Conservation (phyloP, 1,140 invertebrate species). For the Panagrolaimus sp. region DNA sequence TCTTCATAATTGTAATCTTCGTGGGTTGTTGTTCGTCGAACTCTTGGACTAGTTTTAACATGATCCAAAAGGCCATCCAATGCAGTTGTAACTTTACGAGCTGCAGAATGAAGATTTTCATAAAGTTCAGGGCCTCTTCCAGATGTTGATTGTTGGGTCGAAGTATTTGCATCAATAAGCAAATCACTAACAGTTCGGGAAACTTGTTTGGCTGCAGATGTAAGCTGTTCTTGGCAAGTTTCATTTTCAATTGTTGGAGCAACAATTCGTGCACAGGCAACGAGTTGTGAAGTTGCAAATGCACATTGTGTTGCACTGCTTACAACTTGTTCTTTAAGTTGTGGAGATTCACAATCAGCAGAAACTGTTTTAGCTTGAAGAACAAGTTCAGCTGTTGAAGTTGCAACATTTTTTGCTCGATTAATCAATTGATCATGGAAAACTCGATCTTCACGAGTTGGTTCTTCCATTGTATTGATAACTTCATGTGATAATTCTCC, state of each 20-base stretch:
- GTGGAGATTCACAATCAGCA: conserved; percentile 71
- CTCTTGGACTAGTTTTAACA: conserved; percentile 67
- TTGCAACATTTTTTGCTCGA: conserved; percentile 53
- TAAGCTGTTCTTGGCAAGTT: conserved; percentile 85
- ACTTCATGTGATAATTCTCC: conserved; percentile 91
- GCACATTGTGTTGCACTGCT: conserved; percentile 87
- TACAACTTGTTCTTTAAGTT: conserved; percentile 67
- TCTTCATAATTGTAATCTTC: conserved; percentile 57
- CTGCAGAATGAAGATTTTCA: conserved; percentile 75
- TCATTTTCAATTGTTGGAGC: conserved; percentile 75
- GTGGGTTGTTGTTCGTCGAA: conserved; percentile 57
- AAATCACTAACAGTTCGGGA: conserved; percentile 82
- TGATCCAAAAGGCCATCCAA: conserved; percentile 84
- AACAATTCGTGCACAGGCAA: conserved; percentile 86
- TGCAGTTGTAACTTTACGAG: conserved; percentile 78
- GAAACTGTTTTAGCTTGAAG: conserved; percentile 70
- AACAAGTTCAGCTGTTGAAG: conserved; percentile 67
- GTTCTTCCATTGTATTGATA: conserved; percentile 87
- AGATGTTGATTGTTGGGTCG: conserved; percentile 60
- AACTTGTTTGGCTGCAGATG: conserved; percentile 84
- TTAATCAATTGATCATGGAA: conserved; percentile 58
- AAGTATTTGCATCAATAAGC: conserved; percentile 73
- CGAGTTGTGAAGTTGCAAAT: conserved; percentile 88
- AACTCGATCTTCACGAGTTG: conserved; percentile 69
- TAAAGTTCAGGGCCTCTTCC: conserved; percentile 64